Percentiles rank a stretch among this genome's conserved stretches.
These are phyloP conservation scores for Diadumene lineata DNA, from an alignment of 92 coral and sea anemone genomes.

Conservation along the genomic window DNA sequence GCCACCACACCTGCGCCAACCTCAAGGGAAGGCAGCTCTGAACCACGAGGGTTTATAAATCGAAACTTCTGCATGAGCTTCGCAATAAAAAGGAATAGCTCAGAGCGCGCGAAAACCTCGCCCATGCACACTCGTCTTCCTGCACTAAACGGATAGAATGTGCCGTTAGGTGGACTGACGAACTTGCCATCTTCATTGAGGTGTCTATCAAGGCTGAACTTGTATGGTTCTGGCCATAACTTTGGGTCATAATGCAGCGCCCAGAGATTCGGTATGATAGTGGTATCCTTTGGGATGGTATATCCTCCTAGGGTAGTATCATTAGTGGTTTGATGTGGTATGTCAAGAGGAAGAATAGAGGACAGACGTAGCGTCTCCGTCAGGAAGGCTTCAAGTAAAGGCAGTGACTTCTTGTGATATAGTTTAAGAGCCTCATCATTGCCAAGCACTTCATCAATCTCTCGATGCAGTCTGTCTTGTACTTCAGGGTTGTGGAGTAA, in stretches of 20 bases:
- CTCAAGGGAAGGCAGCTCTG: slow-evolving; percentile 36
- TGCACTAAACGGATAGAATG: slow-evolving; percentile 46
- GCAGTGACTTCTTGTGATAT: slow-evolving; percentile 38
- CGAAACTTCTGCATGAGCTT: slow-evolving; percentile 46
- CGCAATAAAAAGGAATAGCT: slow-evolving; percentile 41
- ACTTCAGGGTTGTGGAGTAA: slow-evolving; percentile 42
- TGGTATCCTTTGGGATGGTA: slow-evolving; percentile 54
- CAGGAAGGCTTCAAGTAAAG: slow-evolving; percentile 54
- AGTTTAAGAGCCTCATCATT: slow-evolving; percentile 39
- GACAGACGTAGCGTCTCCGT: slow-evolving; percentile 44
- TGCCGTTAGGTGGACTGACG: slow-evolving; percentile 23
- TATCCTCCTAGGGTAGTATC: slow-evolving; percentile 44
- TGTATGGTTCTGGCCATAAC: slow-evolving; percentile 47
- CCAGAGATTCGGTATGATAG: slow-evolving; percentile 39
- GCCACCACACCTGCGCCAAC: slow-evolving; percentile 45
- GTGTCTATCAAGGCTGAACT: slow-evolving; percentile 48
- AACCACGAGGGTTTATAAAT: slow-evolving; percentile 49
- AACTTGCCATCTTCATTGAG: slow-evolving; percentile 54
- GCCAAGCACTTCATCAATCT: slow-evolving; percentile 48
- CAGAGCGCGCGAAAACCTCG: slow-evolving; percentile 34
- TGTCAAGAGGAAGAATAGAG: slow-evolving; percentile 13
- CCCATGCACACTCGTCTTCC: slow-evolving; percentile 50
- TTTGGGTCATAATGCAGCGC: slow-evolving; percentile 48
- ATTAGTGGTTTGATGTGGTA: slow-evolving; percentile 30
- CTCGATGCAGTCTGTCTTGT: slow-evolving; percentile 47